Evolutionary conservation across 2,113 vertebrate species (phyloP), one percentile per base, ranked within the genome.

Genomic region (Hemiscyllium ocellatum): DNA sequence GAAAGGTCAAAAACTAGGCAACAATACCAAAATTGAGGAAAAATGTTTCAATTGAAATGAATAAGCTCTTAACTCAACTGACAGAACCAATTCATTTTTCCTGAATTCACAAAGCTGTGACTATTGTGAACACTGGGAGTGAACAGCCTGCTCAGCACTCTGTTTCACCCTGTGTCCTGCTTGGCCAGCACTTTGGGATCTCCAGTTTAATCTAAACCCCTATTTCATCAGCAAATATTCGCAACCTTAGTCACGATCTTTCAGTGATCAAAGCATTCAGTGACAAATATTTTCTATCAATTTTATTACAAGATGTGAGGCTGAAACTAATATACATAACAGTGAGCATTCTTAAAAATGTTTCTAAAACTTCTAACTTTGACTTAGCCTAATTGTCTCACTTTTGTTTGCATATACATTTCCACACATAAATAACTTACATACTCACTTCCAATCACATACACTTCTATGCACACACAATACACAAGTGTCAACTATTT

Each of bases 161-260:
- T 50, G 94, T n/a, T 95, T 47, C 68, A 95, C 95, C 66, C 96
- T 95, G 95, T 78, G 68, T 96, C 91, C 95, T 56, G 90, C 96
- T 68, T n/a, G 95, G 90, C 86, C 91, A 95, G 95, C 95, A 37
- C 65, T 96, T 96, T 95, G 68, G 68, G 37, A 61, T 93, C 95
- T 94, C 66, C 95, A 52, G 86, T 65, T 72, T 95, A 94, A 96
- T 96, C 95, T 72, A 95, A 96, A 93, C 80, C 69, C 65, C 96
- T 95, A 78, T 78, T 66, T 56, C 29, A 93, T 95, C 91, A 96
- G 96, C 95, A 95, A 96, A 96, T 89, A 95, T n/a, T 47, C 94
- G 72, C 94, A 95, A 95, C 68, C 22, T 95, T 70, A 95, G 68
- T 95, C 94, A 95, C 72, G 42, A 95, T 52, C 42, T 29, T 70